phyloP scores from a whole-genome alignment of 2,888 invertebrate species.

The Drosophila suboccidentalis region DNA sequence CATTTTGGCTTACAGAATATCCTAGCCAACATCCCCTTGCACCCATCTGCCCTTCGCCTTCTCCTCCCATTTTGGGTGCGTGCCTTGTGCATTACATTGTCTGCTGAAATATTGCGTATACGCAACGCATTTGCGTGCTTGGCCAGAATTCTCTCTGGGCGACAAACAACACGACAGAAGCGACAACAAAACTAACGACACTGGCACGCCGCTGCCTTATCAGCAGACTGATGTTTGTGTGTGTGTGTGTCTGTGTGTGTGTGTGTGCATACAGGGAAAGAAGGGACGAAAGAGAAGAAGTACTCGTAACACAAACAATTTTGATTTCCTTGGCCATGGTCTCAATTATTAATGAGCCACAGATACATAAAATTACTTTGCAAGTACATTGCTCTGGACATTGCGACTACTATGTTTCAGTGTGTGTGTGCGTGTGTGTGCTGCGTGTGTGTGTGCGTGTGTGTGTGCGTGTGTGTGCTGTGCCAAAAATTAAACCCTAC shows the following conservation, averaged over 20 bases:
- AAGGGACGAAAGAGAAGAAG: background rate
- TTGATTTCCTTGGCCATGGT: slow-evolving; percentile 58
- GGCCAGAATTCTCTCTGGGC: slow-evolving; percentile 36
- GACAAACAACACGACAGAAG: slow-evolving; percentile 51
- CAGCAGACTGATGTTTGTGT: slow-evolving; percentile 22
- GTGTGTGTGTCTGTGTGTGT: background rate
- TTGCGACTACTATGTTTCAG: background rate
- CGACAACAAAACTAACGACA: slow-evolving; percentile 63
- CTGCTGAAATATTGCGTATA: slow-evolving; percentile 77
- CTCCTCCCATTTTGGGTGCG: slow-evolving; percentile 19
- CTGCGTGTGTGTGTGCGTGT: slow-evolving; percentile 2
- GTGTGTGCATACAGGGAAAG: background rate
- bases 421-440: slow-evolving; percentile 8
- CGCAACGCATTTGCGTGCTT: slow-evolving; percentile 66
- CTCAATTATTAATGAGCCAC: slow-evolving; percentile 70
- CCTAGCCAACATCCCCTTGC: background rate
- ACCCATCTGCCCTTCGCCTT: background rate
- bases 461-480: background rate
- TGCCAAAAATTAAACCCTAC: slow-evolving; percentile 12
- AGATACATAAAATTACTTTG: slow-evolving; percentile 62
- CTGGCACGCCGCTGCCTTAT: slow-evolving; percentile 53
- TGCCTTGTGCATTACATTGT: slow-evolving; percentile 67
- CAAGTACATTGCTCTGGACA: slow-evolving; percentile 38
- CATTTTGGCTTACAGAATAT: slow-evolving; percentile 55
- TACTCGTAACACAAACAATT: slow-evolving; percentile 53